Percentiles rank a stretch among this genome's conserved stretches.
These are phyloP conservation scores for Junonia oenone DNA, from an alignment of 2,888 invertebrate species.

Conservation along the genomic window DNA sequence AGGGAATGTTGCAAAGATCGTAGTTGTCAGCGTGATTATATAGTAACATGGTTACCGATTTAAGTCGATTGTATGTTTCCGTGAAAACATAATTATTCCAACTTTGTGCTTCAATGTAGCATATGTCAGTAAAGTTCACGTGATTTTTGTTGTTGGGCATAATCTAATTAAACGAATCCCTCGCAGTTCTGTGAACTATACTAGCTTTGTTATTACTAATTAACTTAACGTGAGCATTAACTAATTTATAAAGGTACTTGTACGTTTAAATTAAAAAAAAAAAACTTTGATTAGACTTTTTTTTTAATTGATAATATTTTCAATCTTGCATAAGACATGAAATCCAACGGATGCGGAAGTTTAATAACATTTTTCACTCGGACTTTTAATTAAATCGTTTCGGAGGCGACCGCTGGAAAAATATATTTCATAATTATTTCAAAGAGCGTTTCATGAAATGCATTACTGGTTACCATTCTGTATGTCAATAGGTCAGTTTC, in stretches of 20 bases:
- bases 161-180: constrained; percentile 22
- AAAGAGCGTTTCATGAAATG: background rate
- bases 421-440: constrained; percentile 1
- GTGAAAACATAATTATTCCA: no score
- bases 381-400: background rate
- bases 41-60: no score
- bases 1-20: no score
- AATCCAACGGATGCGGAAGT: background rate
- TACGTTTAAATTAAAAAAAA: no score
- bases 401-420: background rate
- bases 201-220: background rate
- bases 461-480: constrained; percentile 1
- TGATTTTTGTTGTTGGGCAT: background rate
- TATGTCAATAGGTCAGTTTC: background rate
- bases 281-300: no score
- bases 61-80: no score
- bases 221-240: no score
- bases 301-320: no score
- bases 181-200: constrained; percentile 2
- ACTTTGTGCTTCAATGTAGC: no score
- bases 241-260: no score
- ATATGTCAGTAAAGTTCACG: background rate
- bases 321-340: background rate
- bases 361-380: background rate
- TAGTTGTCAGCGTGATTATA: no score